Evolutionary conservation across 2,797 vertebrate genomes (phyloP).

Genomic region (Tenualosa thibaudeaui): DNA sequence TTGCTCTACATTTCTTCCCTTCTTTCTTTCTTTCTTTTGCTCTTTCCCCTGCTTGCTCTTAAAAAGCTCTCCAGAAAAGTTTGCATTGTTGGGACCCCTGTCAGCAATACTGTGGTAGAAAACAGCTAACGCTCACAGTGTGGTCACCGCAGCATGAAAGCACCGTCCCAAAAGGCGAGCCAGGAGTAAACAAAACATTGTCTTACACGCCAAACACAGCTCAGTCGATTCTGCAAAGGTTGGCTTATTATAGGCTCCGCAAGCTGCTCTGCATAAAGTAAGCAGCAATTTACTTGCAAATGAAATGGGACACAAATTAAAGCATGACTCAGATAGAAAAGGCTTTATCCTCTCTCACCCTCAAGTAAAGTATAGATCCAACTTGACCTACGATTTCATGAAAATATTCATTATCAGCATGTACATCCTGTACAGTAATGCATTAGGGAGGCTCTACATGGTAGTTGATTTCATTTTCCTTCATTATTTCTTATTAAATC

Average conservation of each 20-base stretch:
- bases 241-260: constrained; percentile 4
- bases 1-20: background rate
- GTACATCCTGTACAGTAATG: background rate
- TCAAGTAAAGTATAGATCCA: background rate
- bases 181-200: constrained; percentile 16
- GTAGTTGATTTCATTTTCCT: no score
- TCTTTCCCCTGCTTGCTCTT: background rate
- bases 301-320: background rate
- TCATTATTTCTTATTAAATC: no score
- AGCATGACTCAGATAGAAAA: constrained; percentile 19
- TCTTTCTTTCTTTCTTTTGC: background rate
- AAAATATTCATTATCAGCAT: background rate
- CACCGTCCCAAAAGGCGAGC: background rate
- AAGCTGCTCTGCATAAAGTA: background rate
- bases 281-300: constrained; percentile 19
- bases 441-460: no score
- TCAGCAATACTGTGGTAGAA: constrained; percentile 26
- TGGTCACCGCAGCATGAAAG: constrained; percentile 26
- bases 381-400: background rate
- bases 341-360: background rate
- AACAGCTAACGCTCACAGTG: constrained; percentile 21
- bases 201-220: background rate
- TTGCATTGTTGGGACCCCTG: background rate
- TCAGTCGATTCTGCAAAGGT: background rate
- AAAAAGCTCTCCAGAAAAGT: background rate